Evolutionary conservation across 2,888 invertebrate species (phyloP).

Genomic region (Orthosia cruda): DNA sequence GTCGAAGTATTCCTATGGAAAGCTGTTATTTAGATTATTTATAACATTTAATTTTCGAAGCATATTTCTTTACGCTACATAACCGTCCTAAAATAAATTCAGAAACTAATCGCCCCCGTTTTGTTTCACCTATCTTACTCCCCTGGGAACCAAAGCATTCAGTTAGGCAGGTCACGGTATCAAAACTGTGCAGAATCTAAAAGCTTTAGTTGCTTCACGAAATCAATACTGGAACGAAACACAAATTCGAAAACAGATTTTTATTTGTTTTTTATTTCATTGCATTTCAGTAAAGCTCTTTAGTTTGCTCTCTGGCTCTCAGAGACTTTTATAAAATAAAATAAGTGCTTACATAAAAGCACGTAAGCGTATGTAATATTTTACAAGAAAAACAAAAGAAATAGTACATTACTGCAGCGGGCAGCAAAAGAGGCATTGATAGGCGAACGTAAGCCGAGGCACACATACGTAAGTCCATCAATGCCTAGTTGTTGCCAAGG

Average conservation of each 20-base stretch:
- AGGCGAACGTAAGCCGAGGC: too few relatives aligned
- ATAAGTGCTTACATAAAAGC: background rate
- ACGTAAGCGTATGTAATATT: background rate
- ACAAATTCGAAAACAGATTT: slow-evolving; percentile 15
- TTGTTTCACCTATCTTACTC: background rate
- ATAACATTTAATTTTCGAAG: background rate
- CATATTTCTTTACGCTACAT: background rate
- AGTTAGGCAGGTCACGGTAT: slow-evolving; percentile 20
- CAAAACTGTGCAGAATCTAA: slow-evolving; percentile 34
- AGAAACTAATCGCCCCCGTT: background rate
- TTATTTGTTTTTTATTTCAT: slow-evolving; percentile 15
- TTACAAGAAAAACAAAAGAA: too few relatives aligned
- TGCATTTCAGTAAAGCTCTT: slow-evolving; percentile 1
- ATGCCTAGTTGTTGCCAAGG: too few relatives aligned
- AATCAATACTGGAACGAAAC: slow-evolving; percentile 30
- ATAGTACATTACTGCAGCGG: too few relatives aligned
- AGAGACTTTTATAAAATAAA: background rate
- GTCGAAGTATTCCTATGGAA: background rate
- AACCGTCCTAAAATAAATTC: background rate
- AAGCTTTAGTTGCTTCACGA: slow-evolving; percentile 32
- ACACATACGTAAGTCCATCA: too few relatives aligned
- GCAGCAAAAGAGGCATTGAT: too few relatives aligned
- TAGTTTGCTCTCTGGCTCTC: background rate
- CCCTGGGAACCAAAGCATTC: slow-evolving; percentile 1
- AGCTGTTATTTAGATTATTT: too few relatives aligned